Conservation (phyloP, 2,113 vertebrate genomes). For the Apus apus region DNA sequence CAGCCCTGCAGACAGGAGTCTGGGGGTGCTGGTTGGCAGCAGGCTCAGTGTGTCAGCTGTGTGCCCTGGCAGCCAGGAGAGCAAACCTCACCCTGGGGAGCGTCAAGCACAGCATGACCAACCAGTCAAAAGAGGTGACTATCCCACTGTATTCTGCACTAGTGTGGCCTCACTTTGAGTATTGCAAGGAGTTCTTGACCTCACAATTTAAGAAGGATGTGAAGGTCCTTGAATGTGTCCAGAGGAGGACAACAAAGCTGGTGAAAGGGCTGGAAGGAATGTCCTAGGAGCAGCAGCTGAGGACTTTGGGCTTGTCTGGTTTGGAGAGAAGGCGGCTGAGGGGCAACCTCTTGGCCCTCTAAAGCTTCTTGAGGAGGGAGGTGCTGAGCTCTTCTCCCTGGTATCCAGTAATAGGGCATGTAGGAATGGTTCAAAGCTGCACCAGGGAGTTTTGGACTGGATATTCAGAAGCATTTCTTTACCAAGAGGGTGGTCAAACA, state of each 20-base stretch:
- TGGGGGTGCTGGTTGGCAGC: neutral
- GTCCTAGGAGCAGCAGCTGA: neutral
- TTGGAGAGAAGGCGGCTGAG: neutral
- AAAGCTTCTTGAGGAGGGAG: neutral
- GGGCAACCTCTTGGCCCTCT: neutral
- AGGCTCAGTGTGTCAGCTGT: neutral
- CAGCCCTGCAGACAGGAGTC: neutral
- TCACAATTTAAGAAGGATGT: neutral
- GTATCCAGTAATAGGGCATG: neutral
- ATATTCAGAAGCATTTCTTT: neutral
- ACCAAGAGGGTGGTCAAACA: neutral
- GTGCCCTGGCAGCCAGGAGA: neutral
- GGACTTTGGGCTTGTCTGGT: neutral
- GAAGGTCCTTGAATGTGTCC: neutral
- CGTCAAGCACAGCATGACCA: neutral
- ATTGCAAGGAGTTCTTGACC: neutral
- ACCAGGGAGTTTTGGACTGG: neutral
- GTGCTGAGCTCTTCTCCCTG: neutral
- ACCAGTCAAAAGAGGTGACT: accelerated
- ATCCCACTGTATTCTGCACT: neutral
- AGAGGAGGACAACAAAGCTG: neutral
- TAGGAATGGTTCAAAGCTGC: neutral
- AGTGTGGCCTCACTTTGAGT: neutral
- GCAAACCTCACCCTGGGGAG: accelerated
- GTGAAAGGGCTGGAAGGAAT: neutral